Evolutionary conservation across 53 echinoderm and acorn worm genomes (phyloP).

Genomic region (Glandiceps talaboti): DNA sequence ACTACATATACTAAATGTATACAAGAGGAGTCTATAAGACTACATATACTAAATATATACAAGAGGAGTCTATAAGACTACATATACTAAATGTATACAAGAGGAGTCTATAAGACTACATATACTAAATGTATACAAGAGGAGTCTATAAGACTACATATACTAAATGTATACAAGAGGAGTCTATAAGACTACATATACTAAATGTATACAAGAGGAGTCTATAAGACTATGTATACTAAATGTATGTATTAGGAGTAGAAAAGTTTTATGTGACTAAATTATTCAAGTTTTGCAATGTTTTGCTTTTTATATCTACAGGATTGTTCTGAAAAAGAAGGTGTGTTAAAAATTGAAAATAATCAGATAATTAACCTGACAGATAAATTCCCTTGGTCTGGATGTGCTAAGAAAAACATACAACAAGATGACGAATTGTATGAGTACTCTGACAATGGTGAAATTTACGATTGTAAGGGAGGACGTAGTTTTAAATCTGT

Average conservation of each 20-base stretch:
- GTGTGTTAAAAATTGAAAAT: constrained; percentile 56
- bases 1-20: no score
- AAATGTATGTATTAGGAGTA: neutral
- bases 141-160: no score
- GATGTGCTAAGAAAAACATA: constrained; percentile 30
- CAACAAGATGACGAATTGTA: constrained; percentile 12
- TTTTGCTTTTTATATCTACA: constrained; percentile 1
- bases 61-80: no score
- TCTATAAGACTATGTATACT: no score
- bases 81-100: no score
- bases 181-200: no score
- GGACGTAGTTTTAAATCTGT: constrained; percentile 73
- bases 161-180: no score
- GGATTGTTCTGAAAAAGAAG: constrained; percentile 74
- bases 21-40: no score
- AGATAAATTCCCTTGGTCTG: constrained; percentile 70
- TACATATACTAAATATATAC: no score
- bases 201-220: no score
- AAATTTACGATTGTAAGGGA: constrained; percentile 33
- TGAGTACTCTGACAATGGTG: neutral
- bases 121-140: no score
- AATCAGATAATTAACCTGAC: constrained; percentile 91
- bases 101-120: no score
- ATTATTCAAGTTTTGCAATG: neutral
- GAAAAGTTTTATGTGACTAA: neutral